Evolutionary conservation across 2,797 vertebrate genomes (phyloP), one percentile per base, ranked within the genome.

Genomic region (Nannoperca australis): DNA sequence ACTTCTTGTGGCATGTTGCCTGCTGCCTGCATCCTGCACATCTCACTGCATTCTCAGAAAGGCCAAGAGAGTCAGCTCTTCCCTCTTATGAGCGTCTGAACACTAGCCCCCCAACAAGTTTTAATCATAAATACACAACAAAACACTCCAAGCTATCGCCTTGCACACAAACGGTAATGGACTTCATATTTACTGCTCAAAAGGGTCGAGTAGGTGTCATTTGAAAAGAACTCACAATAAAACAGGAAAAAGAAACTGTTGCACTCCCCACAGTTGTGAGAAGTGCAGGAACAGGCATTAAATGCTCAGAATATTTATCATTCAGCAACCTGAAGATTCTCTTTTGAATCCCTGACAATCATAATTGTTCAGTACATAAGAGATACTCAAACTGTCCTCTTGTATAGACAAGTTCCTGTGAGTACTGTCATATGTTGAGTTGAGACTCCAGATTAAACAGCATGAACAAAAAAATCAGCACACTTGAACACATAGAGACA

Each of bases 1-100:
- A 83, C 79, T 71, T 54, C 47, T 53, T 70, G 73, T 84, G 83
- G 62, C 83, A 51, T 70, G 73, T 69, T 77, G 60, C 45, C 59
- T 53, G n/a, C 56, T 77, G 60, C 45, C 59, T 53, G n/a, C 56
- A 50, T 67, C 61, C 67, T 81, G 70, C 55, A 50, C 55, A 38
- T 44, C 36, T 71, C 32, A 22, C 18, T 62, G 68, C 60, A 65
- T 65, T 61, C 51, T 74, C 36, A 70, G 50, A 80, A 75, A 81
- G 74, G 51, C 68, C 71, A 73, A 54, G 24, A 30, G 22, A 79
- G 55, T 45, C 40, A 55, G 24, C 38, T 32, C n/a, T 50, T 32
- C 22, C 22, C 18, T 58, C 13, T 45, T 15, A 34, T 40, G n/a
- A n/a, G 10, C 42, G 71, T 24, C 67, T 8, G 50, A 58, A 73